Percentiles rank a stretch among this genome's conserved stretches.
phyloP scores from a whole-genome alignment of 2,113 vertebrate species.

The Balaeniceps rex region DNA sequence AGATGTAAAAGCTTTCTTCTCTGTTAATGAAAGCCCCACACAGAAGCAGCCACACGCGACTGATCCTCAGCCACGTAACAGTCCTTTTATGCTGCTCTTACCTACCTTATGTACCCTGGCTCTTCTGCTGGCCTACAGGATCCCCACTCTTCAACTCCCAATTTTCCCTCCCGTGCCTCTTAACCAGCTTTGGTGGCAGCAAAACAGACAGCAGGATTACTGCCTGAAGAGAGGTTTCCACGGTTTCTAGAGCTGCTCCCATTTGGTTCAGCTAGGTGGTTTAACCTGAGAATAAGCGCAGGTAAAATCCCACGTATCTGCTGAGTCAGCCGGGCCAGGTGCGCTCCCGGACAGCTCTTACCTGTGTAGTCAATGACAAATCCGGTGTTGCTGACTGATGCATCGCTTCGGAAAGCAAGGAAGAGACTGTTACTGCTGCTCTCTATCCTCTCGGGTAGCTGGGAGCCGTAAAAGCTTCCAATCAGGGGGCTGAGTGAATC shows the following conservation, averaged over 20 bases:
- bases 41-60: not conserved
- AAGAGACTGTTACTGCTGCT: constrained; percentile 97
- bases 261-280: fast-evolving
- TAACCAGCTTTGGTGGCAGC: fast-evolving
- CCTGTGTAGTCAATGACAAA: constrained; percentile 96
- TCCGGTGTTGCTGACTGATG: constrained; percentile 91
- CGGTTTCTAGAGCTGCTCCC: not conserved
- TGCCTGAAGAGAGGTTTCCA: not conserved
- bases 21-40: not conserved
- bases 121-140: not conserved
- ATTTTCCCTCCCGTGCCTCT: not conserved
- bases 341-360: not conserved
- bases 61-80: not conserved
- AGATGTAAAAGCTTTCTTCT: not conserved
- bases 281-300: not conserved
- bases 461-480: constrained; percentile 93
- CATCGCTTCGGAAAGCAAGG: constrained; percentile 94
- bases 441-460: constrained; percentile 89
- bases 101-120: not conserved
- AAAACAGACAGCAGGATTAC: not conserved
- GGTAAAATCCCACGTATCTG: not conserved
- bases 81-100: not conserved
- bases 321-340: not conserved
- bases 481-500: constrained; percentile 92
- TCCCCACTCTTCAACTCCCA: not conserved